These are phyloP conservation scores for Aeoliscus strigatus DNA, from an alignment of 2,797 vertebrate genomes.

Conservation along the genomic window DNA sequence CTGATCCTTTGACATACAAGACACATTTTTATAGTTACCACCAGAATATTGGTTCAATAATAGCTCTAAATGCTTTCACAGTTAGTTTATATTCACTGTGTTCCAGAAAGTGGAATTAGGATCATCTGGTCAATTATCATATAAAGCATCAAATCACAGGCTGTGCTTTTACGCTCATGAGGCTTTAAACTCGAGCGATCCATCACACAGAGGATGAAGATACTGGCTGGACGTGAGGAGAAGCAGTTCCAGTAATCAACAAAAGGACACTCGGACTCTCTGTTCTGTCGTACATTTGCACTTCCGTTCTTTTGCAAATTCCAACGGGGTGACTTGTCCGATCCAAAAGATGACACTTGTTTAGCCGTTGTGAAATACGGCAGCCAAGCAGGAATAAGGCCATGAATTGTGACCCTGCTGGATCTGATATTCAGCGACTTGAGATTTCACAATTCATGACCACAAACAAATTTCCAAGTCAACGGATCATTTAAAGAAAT, in stretches of 20 bases:
- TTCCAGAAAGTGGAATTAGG: neutral
- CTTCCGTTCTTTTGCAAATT: conserved; percentile 56
- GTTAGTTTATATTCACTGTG: neutral
- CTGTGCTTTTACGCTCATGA: too few species aligned
- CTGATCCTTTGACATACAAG: too few species aligned
- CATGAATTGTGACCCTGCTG: too few species aligned
- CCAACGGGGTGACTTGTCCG: conserved; percentile 41
- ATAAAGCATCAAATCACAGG: too few species aligned
- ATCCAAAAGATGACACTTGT: conserved; percentile 39
- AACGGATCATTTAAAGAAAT: too few species aligned
- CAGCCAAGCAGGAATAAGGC: conserved; percentile 3
- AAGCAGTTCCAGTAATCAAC: conserved; percentile 55
- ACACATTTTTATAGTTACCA: too few species aligned
- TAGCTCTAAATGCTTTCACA: too few species aligned
- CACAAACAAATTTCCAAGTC: too few species aligned
- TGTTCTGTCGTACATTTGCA: conserved; percentile 35
- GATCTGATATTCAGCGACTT: too few species aligned
- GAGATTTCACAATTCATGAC: too few species aligned
- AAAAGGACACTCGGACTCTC: neutral
- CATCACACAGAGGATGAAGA: conserved; percentile 7
- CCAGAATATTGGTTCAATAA: too few species aligned
- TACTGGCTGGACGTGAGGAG: conserved; percentile 19
- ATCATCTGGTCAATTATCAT: neutral
- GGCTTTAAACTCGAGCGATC: too few species aligned
- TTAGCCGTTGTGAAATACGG: conserved; percentile 35